Conservation (phyloP, 1,140 invertebrate genomes). For the Saccostrea glomerata region DNA sequence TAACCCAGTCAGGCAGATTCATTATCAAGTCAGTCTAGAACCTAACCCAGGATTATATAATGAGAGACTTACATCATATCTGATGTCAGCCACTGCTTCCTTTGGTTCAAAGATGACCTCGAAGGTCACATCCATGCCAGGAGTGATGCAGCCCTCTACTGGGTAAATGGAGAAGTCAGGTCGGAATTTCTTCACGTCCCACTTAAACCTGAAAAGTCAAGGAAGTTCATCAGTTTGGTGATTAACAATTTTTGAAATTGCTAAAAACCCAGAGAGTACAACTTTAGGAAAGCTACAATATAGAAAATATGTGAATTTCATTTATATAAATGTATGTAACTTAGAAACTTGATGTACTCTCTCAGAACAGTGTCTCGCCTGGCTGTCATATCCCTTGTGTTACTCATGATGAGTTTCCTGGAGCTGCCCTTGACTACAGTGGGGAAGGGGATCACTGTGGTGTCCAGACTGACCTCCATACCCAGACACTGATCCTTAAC, state of each 20-base stretch:
- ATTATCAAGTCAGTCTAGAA: too few relatives aligned
- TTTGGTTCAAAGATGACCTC: conserved; percentile 78
- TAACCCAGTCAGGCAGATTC: too few relatives aligned
- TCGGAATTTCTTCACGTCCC: conserved; percentile 76
- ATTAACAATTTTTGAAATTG: not conserved
- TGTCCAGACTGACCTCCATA: conserved; percentile 78
- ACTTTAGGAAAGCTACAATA: not conserved
- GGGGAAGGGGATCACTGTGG: conserved; percentile 75
- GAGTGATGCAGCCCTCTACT: conserved; percentile 77
- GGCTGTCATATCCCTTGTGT: conserved; percentile 78
- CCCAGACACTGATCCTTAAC: conserved; percentile 77
- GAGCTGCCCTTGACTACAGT: conserved; percentile 76
- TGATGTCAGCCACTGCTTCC: conserved; percentile 73
- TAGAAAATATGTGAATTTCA: not conserved
- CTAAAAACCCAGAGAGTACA: not conserved
- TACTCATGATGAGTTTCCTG: conserved; percentile 76
- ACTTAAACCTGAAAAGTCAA: conserved; percentile 71
- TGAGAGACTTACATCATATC: conserved; percentile 75
- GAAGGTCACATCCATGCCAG: conserved; percentile 78
- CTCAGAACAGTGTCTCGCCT: conserved; percentile 63
- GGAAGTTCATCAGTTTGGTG: not conserved
- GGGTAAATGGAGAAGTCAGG: conserved; percentile 78
- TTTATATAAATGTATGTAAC: too few relatives aligned
- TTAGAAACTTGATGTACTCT: too few relatives aligned
- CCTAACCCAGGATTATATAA: too few relatives aligned